Percentiles rank a stretch among this genome's conserved stretches.
phyloP scores from a whole-genome alignment of 2,888 invertebrate species.

The Muschampia plurimacula region DNA sequence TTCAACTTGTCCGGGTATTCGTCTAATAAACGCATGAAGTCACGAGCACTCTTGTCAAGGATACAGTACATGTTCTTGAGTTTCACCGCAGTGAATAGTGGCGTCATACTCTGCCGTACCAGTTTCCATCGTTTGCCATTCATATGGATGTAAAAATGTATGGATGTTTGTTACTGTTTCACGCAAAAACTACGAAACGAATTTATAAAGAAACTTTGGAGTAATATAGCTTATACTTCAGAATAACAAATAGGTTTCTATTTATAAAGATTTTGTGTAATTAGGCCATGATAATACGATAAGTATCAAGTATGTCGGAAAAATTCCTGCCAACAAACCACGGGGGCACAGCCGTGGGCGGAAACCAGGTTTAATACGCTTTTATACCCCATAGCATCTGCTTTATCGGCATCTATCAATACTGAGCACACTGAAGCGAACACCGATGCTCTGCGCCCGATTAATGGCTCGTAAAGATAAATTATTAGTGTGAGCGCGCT shows the following conservation, averaged over 20 bases:
- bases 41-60: conserved; percentile 43
- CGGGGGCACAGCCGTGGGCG: too few species aligned
- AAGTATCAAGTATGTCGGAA: too few species aligned
- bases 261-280: too few species aligned
- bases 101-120: conserved; percentile 57
- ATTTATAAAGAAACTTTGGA: too few species aligned
- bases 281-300: too few species aligned
- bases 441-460: conserved; percentile 19
- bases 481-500: conserved; percentile 28
- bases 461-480: conserved; percentile 39
- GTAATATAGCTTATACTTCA: too few species aligned
- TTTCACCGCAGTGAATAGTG: conserved; percentile 57
- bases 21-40: conserved; percentile 53
- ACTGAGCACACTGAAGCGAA: conserved; percentile 30
- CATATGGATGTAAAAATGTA: too few species aligned
- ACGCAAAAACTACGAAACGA: too few species aligned
- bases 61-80: conserved; percentile 59
- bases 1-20: conserved; percentile 53
- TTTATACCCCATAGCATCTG: conserved; percentile 17
- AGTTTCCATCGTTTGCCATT: conserved; percentile 52
- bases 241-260: too few species aligned
- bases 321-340: too few species aligned
- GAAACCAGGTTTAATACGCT: too few species aligned
- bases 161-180: too few species aligned
- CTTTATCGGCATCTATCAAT: conserved; percentile 32